Evolutionary conservation across 2,113 vertebrate genomes (phyloP), one percentile per base, ranked within the genome.

Genomic region (Aegotheles bennettii): DNA sequence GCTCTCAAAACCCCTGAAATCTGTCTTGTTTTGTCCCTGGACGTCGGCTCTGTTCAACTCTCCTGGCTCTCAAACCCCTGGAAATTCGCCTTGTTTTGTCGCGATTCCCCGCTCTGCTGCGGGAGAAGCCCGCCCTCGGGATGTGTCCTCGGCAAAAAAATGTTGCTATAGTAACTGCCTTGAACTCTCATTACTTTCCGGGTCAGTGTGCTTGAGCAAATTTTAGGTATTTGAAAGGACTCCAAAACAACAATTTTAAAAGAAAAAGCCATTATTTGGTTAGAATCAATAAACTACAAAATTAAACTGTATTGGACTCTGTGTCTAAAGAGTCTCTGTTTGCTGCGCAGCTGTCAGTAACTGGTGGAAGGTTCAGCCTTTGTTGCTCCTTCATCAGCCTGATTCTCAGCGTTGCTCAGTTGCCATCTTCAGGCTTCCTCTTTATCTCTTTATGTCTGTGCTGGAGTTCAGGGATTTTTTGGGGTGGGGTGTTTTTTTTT

Each of bases 401-500:
- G 12, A 29, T 56, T 84, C 35, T 84, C 36, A 28, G 7, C 35
- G 9, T 65, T 42, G 16, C 2, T 57, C 18, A 53, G 13, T 19
- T 79, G 11, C 7, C 13, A 38, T 13, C 12, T 77, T 90, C 35
- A 81, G 33, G 16, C 5, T 87, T 87, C 14, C 9, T 77, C 2
- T 50, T 73, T 73, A 31, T 60, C 23, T 64, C 43, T 50, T 63
- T 50, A 33, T 16, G 10, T 50, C 8, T 15, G 2, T 26, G 1
- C 7, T 16, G 5, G 8, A 43, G 15, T 17, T n/a, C 28, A 2
- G 4, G 3, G 25, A 17, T 16, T 13, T 6, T 17, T 35, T 19
- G 10, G 26, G 16, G 23, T 48, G 16, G 16, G 45, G 45, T 16
- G 6, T 45, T 45, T 45, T 45, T 45, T 48, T 11, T 48, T 9